Evolutionary conservation across 2,113 vertebrate genomes (phyloP), one percentile per base, ranked within the genome.

Genomic region (Pyrgilauda ruficollis): DNA sequence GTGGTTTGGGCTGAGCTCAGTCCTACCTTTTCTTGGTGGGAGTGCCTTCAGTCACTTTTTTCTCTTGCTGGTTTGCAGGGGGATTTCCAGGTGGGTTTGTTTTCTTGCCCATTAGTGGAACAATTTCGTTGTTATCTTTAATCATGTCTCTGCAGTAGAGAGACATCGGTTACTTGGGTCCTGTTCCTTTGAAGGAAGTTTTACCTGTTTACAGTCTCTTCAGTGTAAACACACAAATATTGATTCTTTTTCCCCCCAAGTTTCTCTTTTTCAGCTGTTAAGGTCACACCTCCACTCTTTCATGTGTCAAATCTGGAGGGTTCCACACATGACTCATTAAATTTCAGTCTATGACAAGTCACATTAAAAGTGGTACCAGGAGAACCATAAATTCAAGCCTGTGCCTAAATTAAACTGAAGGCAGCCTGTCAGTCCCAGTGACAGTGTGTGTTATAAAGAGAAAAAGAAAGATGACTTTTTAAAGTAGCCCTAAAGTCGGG

Each of bases 91-190:
- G 83, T 0, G 94, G 80, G 61, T 95, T 97, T 70, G 88, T 41
- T 79, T 97, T 97, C 94, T 96, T 97, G 84, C 91, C 96, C 96
- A 97, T 96, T 63, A 98, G 97, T 72, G 97, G 96, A 94, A 89
- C 37, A 52, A 41, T 72, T 83, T 97, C 97, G 55, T 78, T 96
- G 83, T 82, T 96, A 37, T 96, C 96, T 90, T 97, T 97, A 95
- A 92, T 97, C 97, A 97, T 97, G 53, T 79, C 96, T 84, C 97
- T 96, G 72, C 61, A 93, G 66, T 2, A 55, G 66, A 93, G 3
- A 84, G 33, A 89, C 27, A 41, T 20, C 23, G 27, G 35, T 68
- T 79, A 79, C 44, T 94, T 13, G 67, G 10, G 9, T 35, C 15
- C 27, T 61, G 66, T 7, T 78, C 26, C 37, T 58, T 23, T 79